Evolutionary conservation across 1,140 invertebrate genomes (phyloP).

Genomic region (Adoxophyes honmai): DNA sequence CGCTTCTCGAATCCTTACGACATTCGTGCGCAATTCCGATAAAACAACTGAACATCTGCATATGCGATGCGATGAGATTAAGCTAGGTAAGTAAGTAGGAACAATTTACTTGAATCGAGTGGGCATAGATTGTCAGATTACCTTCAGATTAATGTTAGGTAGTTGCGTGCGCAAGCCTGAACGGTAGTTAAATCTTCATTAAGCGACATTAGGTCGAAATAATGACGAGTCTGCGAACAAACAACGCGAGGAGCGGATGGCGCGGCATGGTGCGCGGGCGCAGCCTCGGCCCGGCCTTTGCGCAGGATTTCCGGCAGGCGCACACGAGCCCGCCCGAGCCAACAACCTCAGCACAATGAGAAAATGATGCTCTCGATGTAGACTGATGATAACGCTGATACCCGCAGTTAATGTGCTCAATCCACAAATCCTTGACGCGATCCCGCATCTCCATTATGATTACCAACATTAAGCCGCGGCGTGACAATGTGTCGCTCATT

Average conservation of each 20-base stretch:
- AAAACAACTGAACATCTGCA: background rate
- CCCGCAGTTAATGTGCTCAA: background rate
- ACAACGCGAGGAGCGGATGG: slow-evolving; percentile 3
- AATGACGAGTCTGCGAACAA: background rate
- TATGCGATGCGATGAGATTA: no score
- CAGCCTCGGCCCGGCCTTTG: slow-evolving; percentile 58
- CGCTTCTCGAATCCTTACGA: background rate
- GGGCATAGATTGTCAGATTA: slow-evolving; percentile 13
- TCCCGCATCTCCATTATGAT: slow-evolving; percentile 1
- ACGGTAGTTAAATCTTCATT: slow-evolving; percentile 7
- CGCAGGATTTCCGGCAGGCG: slow-evolving; percentile 64
- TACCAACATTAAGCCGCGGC: background rate
- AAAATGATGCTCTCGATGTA: slow-evolving; percentile 6
- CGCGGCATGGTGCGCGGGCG: slow-evolving; percentile 17
- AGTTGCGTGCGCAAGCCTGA: background rate
- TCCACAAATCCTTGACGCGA: slow-evolving; percentile 4
- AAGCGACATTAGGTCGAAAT: slow-evolving; percentile 4
- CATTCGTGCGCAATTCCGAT: background rate
- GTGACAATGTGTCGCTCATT: background rate
- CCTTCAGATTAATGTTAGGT: slow-evolving; percentile 7
- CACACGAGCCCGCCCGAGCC: slow-evolving; percentile 29
- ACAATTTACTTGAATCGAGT: background rate
- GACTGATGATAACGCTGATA: slow-evolving; percentile 10
- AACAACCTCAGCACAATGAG: slow-evolving; percentile 17
- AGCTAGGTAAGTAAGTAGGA: no score